These are phyloP conservation scores for Cylloceria caligata DNA, from an alignment of 2,888 invertebrate species.

Conservation along the genomic window DNA sequence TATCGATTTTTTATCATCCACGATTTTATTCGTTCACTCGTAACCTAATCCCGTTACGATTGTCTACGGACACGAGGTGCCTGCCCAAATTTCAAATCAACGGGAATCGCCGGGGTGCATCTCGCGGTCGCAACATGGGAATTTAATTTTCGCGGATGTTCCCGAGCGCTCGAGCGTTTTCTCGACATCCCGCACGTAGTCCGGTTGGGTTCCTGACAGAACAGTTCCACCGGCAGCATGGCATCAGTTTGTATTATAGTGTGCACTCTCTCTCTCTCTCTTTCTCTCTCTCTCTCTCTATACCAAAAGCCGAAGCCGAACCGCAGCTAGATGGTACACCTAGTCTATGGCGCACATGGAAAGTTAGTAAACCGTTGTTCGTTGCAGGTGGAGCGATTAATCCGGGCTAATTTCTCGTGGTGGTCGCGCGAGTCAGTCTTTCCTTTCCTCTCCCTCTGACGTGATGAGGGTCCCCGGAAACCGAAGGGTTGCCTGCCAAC, in stretches of 20 bases:
- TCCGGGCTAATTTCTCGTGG: conserved; percentile 70
- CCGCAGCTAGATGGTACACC: conserved; percentile 31
- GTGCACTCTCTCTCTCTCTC: neutral
- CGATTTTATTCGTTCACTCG: conserved; percentile 21
- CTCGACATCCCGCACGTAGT: conserved; percentile 46
- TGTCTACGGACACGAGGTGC: neutral
- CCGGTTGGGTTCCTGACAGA: conserved; percentile 40
- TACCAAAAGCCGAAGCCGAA: conserved; percentile 19
- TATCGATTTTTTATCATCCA: neutral
- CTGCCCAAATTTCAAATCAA: conserved; percentile 30
- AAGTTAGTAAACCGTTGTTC: conserved; percentile 71
- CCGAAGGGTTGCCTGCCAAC: conserved; percentile 40
- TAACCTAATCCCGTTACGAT: conserved; percentile 47
- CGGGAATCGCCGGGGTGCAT: conserved; percentile 3
- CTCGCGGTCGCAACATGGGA: conserved; percentile 45
- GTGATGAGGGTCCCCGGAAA: conserved; percentile 51
- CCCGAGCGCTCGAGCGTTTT: conserved; percentile 46
- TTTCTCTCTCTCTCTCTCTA: neutral
- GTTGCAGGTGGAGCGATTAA: conserved; percentile 70
- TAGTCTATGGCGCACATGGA: conserved; percentile 34
- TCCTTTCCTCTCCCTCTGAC: conserved; percentile 18
- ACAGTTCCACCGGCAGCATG: conserved; percentile 41
- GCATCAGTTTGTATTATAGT: conserved; percentile 27
- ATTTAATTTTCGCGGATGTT: conserved; percentile 55
- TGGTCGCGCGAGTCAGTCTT: conserved; percentile 50